Conservation (phyloP, 1,140 invertebrate species). For the Panagrolaimus sp. region DNA sequence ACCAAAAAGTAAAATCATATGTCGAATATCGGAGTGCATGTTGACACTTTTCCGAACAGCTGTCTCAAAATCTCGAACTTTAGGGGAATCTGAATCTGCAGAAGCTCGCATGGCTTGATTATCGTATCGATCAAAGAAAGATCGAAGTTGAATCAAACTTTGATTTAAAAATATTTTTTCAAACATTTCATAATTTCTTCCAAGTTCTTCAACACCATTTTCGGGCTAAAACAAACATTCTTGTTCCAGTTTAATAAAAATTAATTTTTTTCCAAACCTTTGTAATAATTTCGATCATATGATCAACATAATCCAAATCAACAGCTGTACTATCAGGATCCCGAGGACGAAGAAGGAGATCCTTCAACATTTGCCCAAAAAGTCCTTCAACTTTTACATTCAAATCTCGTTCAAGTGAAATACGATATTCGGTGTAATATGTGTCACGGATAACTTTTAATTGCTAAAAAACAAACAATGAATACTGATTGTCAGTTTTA, state of each 20-base stretch:
- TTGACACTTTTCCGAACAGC: constrained; percentile 44
- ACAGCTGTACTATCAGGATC: constrained; percentile 33
- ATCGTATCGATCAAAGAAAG: constrained; percentile 43
- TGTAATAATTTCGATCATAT: constrained; percentile 25
- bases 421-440: constrained; percentile 40
- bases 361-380: constrained; percentile 45
- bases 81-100: constrained; percentile 23
- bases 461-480: constrained; percentile 35
- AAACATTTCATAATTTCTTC: constrained; percentile 45
- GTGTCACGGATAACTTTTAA: constrained; percentile 48
- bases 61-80: constrained; percentile 37
- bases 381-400: constrained; percentile 46
- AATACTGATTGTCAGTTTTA: neutral
- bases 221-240: constrained; percentile 15
- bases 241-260: neutral
- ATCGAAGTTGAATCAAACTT: constrained; percentile 38
- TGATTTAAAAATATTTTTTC: constrained; percentile 35
- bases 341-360: constrained; percentile 34
- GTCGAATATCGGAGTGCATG: constrained; percentile 42
- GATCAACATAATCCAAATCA: constrained; percentile 37
- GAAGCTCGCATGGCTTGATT: constrained; percentile 17
- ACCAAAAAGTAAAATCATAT: constrained; percentile 30
- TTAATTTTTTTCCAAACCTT: constrained; percentile 15
- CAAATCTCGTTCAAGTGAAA: constrained; percentile 39
- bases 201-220: constrained; percentile 41